These are phyloP conservation scores for Galaxias olidus DNA, from an alignment of 2,797 vertebrate species.

Conservation along the genomic window DNA sequence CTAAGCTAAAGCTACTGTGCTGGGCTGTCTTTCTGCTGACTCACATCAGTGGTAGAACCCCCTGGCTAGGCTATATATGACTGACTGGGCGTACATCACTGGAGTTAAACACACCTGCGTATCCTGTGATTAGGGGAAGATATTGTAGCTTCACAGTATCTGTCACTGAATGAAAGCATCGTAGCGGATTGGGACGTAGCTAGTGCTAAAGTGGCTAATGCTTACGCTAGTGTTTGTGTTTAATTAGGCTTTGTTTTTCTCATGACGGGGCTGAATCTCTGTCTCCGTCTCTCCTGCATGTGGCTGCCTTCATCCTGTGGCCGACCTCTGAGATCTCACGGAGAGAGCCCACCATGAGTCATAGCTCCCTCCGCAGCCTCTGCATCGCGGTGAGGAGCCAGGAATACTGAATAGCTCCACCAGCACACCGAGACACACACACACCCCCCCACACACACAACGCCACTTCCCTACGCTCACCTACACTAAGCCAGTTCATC, in stretches of 20 bases:
- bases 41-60: conserved; percentile 7
- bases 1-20: conserved; percentile 38
- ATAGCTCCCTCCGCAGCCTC: conserved; percentile 60
- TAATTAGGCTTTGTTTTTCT: neutral
- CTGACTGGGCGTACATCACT: too few relatives aligned
- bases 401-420: conserved; percentile 55
- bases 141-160: too few relatives aligned
- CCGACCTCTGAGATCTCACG: conserved; percentile 61
- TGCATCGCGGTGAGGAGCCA: conserved; percentile 52
- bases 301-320: conserved; percentile 44
- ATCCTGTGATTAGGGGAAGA: too few relatives aligned
- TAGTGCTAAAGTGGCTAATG: neutral
- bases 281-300: neutral
- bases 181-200: neutral
- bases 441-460: neutral
- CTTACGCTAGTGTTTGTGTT: neutral
- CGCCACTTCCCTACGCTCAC: neutral
- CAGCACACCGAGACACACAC: conserved; percentile 4
- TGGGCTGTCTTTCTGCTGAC: conserved; percentile 29
- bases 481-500: neutral
- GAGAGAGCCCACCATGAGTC: conserved; percentile 65
- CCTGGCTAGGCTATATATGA: too few relatives aligned
- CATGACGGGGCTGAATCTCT: conserved; percentile 8
- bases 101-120: too few relatives aligned
- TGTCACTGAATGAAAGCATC: neutral